phyloP scores from a whole-genome alignment of 1,140 invertebrate genomes.

The Cydia amplana region DNA sequence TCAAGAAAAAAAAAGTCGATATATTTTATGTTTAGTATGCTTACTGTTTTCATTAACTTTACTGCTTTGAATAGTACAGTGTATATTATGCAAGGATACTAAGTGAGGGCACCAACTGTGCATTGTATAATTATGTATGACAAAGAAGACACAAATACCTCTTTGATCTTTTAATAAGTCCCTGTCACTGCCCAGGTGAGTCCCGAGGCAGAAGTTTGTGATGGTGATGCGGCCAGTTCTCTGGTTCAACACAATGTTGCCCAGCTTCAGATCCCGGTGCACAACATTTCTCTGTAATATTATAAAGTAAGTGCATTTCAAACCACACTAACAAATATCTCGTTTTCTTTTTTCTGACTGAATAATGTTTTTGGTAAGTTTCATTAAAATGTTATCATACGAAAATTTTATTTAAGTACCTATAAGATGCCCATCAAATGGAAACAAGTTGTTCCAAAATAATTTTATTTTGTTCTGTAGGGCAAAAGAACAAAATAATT shows the following conservation, averaged over 20 bases:
- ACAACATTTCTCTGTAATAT: conserved; percentile 87
- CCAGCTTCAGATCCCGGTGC: conserved; percentile 90
- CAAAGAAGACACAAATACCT: conserved; percentile 61
- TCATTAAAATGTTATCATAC: not conserved
- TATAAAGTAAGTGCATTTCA: not conserved
- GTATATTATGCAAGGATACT: not conserved
- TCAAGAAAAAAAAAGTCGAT: too few species aligned
- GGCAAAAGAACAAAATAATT: too few species aligned
- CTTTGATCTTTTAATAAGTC: conserved; percentile 89
- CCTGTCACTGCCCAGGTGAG: conserved; percentile 87
- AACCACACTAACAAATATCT: not conserved
- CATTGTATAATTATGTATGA: not conserved
- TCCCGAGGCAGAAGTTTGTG: conserved; percentile 92
- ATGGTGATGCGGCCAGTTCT: conserved; percentile 85
- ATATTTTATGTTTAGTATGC: too few species aligned
- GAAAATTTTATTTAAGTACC: too few species aligned
- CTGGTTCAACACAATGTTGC: conserved; percentile 89
- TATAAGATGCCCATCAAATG: too few species aligned
- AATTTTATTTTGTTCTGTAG: too few species aligned
- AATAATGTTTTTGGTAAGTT: too few species aligned
- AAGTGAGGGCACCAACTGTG: not conserved
- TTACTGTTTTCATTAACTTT: too few species aligned
- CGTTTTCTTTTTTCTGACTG: too few species aligned
- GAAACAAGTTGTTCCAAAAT: too few species aligned
- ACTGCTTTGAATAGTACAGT: too few species aligned